Evolutionary conservation across 1,140 invertebrate species (phyloP), one percentile per base, ranked within the genome.

Genomic region (Drosophila asahinai): DNA sequence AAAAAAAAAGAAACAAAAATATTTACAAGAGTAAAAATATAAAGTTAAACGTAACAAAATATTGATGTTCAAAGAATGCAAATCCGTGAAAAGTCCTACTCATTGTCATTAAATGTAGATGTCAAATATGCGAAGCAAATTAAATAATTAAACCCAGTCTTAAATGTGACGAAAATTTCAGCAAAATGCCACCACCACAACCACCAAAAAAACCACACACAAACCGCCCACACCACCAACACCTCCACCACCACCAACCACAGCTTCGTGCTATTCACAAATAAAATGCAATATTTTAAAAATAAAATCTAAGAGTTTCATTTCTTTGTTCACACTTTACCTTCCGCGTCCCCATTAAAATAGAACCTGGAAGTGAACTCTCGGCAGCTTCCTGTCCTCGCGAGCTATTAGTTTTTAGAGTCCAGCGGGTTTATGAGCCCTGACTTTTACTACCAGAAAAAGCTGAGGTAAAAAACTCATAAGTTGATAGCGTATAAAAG

Each of bases 261-360:
- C 81, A 89, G 86, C 86, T 89, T 89, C 86, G 84, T 81, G 84
- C 84, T 90, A 89, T 76, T 89, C 71, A 72, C 63, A 72, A 89
- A 89, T 90, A 90, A 89, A 87, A 81, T 89, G 84, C 86, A 89
- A 89, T 89, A 89, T 89, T 89, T 89, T 90, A 89, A 89, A 87
- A 84, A 84, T 83, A 81, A 38, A 36, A 11, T 33, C 25, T 22
- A 61, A 30, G 67, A 38, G 45, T 73, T 73, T 73, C 36, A 51
- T n/a, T 73, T 14, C 12, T 9, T 38, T 17, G 17, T 38, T 54
- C 36, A n/a, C 47, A 47, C 48, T 54, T 67, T 36, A 66, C 15
- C 38, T 42, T 14, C 6, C 8, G 5, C 2, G 19, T 27, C 9
- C 2, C 36, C 42, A 15, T 30, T 68, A 40, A 67, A 70, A 55